These are phyloP conservation scores for Rhagophthalmus giganteus DNA, from an alignment of 2,888 invertebrate species.

Conservation along the genomic window DNA sequence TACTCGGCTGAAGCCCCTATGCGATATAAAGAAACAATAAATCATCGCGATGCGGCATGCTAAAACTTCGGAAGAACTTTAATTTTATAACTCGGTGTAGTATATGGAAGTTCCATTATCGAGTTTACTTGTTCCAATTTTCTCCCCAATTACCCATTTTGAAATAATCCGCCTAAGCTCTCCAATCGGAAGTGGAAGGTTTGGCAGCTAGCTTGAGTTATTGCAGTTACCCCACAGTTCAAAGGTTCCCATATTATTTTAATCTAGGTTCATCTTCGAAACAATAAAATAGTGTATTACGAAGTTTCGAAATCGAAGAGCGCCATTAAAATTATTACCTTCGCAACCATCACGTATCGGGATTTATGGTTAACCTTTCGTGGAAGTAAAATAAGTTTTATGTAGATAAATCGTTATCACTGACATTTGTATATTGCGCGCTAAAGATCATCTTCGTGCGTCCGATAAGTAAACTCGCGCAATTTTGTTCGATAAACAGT, in stretches of 20 bases:
- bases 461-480: too few relatives aligned
- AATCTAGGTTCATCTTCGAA: too few relatives aligned
- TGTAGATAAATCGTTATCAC: background rate
- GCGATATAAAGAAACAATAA: constrained; percentile 11
- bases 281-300: too few relatives aligned
- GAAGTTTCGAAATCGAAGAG: too few relatives aligned
- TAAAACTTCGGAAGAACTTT: constrained; percentile 22
- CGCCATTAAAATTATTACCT: too few relatives aligned
- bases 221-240: background rate
- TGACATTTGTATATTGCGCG: background rate
- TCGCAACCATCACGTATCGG: too few relatives aligned
- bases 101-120: constrained; percentile 32
- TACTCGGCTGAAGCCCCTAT: background rate
- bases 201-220: constrained; percentile 10
- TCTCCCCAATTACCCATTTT: constrained; percentile 32
- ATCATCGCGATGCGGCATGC: constrained; percentile 12
- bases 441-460: constrained; percentile 1
- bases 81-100: constrained; percentile 27
- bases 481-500: too few relatives aligned
- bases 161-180: constrained; percentile 25
- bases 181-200: constrained; percentile 11
- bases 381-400: background rate
- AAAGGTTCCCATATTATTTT: too few relatives aligned
- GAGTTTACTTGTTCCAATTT: constrained; percentile 31
- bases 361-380: background rate